A percentile compares a stretch with the other conserved stretches of the same genome.
These are phyloP conservation scores for Strigamia crassipes DNA, from an alignment of 2,888 invertebrate species.

Conservation along the genomic window DNA sequence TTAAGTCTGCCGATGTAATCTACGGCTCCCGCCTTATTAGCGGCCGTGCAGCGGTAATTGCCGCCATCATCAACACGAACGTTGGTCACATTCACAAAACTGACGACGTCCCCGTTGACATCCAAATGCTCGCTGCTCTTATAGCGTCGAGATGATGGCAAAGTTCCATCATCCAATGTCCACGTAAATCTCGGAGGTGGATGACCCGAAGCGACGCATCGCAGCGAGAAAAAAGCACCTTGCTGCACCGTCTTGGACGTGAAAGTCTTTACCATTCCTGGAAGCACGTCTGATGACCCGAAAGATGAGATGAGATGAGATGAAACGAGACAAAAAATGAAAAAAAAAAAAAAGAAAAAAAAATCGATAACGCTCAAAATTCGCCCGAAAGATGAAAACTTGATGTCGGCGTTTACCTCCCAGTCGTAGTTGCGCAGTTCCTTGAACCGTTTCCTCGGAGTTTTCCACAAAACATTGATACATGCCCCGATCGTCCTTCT, in stretches of 20 bases:
- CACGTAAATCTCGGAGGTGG: conserved; percentile 55
- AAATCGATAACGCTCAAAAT: not conserved
- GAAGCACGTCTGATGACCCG: conserved; percentile 56
- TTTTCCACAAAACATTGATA: conserved; percentile 58
- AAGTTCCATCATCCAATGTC: conserved; percentile 52
- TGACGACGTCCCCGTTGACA: conserved; percentile 45
- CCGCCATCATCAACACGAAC: conserved; percentile 48
- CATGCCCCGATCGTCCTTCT: conserved; percentile 58
- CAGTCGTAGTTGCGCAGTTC: conserved; percentile 57
- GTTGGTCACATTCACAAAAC: conserved; percentile 48
- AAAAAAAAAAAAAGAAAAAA: too few species aligned
- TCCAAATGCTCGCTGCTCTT: conserved; percentile 41
- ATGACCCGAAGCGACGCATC: conserved; percentile 54
- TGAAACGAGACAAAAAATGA: too few species aligned
- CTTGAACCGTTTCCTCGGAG: conserved; percentile 56
- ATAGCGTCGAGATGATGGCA: conserved; percentile 45
- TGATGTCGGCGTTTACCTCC: conserved; percentile 55
- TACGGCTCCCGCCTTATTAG: conserved; percentile 48
- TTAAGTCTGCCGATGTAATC: conserved; percentile 46
- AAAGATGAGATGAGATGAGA: too few species aligned
- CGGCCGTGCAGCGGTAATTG: conserved; percentile 44
- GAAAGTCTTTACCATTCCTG: conserved; percentile 55
- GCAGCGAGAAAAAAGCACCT: conserved; percentile 51
- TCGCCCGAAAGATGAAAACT: not conserved
- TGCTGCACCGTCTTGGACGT: conserved; percentile 52